Percentiles rank a stretch among this genome's conserved stretches.
These are phyloP conservation scores for Petrocephalus microphthalmus DNA, from an alignment of 2,113 vertebrate species.

Conservation along the genomic window DNA sequence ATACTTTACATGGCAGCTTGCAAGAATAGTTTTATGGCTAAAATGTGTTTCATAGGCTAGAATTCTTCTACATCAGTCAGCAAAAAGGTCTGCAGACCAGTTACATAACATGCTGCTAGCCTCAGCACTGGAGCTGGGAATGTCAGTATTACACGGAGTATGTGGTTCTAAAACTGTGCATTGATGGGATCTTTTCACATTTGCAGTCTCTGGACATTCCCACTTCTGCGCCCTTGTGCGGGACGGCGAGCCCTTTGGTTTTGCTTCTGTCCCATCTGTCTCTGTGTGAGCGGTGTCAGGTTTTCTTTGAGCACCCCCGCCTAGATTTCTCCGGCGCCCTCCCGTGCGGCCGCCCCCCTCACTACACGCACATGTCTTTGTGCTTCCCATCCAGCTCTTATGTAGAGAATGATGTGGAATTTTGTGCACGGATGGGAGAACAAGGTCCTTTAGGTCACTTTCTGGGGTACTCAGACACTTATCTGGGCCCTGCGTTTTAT, in stretches of 20 bases:
- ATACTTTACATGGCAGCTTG: no score
- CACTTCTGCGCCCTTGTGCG: neutral
- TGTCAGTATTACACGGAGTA: neutral
- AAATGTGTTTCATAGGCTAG: no score
- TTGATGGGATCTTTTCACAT: neutral
- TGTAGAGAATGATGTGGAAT: neutral
- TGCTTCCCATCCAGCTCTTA: neutral
- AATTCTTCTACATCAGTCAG: constrained; percentile 25
- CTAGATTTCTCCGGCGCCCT: neutral
- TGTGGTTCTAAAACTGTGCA: neutral
- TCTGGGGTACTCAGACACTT: constrained; percentile 15
- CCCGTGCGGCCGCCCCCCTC: neutral
- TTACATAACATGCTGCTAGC: neutral
- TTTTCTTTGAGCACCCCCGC: neutral
- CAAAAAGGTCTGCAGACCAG: constrained; percentile 71
- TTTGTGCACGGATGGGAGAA: constrained; percentile 43
- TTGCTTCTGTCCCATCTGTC: neutral
- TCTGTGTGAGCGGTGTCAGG: neutral
- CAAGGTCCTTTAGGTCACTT: constrained; percentile 34
- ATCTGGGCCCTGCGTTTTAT: neutral
- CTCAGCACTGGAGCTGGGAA: neutral
- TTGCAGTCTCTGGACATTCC: neutral
- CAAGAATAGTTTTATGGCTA: no score
- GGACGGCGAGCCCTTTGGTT: neutral
- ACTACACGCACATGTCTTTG: neutral